Percentiles rank a stretch among this genome's conserved stretches.
Evolutionary conservation across 2,797 vertebrate species (phyloP).

Genomic region (Liasis olivaceus): DNA sequence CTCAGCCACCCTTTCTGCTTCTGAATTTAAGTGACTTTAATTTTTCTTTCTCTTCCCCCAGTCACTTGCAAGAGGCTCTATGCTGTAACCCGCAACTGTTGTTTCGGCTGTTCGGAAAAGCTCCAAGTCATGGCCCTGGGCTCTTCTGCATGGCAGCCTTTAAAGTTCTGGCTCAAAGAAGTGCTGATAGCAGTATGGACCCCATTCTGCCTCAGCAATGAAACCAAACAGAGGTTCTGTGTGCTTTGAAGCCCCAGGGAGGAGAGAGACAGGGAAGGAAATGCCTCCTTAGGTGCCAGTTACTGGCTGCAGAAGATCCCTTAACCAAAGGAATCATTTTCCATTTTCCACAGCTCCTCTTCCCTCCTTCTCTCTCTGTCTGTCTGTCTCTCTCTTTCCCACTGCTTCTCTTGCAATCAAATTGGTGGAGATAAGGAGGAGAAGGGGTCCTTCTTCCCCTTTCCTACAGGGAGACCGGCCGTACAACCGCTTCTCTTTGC

Average conservation of each 20-base stretch:
- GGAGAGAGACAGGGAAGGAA: no score
- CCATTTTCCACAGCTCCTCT: neutral
- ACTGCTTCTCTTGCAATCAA: neutral
- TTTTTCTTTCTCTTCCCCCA: neutral
- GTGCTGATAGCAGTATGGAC: no score
- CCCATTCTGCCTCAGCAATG: no score
- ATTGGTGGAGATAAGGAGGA: neutral
- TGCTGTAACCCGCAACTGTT: no score
- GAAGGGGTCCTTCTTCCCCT: neutral
- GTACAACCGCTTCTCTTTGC: neutral
- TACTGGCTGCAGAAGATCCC: neutral
- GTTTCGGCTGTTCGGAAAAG: no score
- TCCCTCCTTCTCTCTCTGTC: neutral
- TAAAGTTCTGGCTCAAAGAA: no score
- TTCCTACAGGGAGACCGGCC: neutral
- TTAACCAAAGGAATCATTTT: neutral
- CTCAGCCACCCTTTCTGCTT: neutral
- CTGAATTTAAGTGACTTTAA: neutral
- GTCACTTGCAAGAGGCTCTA: neutral
- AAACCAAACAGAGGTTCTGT: no score
- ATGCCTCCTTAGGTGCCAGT: neutral
- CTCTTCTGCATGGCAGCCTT: no score
- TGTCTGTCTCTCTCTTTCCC: neutral
- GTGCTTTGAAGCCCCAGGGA: no score
- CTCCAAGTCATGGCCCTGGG: no score